phyloP scores from a whole-genome alignment of 2,797 vertebrate species.

The Propithecus perrieri region DNA sequence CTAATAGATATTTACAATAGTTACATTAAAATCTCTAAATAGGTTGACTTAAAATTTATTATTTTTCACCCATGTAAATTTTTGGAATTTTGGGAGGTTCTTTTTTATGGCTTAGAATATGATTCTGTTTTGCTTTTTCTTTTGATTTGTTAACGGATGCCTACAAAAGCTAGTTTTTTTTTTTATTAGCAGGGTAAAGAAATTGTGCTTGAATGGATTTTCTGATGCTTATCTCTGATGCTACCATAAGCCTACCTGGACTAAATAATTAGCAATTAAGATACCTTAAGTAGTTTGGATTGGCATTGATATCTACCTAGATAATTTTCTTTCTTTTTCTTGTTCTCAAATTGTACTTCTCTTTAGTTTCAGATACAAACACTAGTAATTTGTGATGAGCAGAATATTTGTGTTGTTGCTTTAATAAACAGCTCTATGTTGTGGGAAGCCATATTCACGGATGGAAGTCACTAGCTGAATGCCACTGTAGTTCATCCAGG shows the following conservation, averaged over 20 bases:
- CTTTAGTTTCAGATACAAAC: not conserved
- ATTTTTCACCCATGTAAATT: not conserved
- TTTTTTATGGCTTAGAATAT: not conserved
- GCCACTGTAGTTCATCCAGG: not conserved
- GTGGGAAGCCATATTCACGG: not conserved
- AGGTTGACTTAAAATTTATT: not conserved
- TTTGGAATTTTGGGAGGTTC: not conserved
- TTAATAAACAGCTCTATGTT: not conserved
- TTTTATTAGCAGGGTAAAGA: not conserved
- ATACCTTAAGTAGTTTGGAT: too few relatives aligned
- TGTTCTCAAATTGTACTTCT: not conserved
- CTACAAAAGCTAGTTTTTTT: not conserved
- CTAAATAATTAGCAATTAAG: not conserved
- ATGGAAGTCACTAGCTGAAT: not conserved
- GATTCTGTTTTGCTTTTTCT: not conserved
- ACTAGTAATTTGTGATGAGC: not conserved
- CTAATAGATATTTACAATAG: not conserved
- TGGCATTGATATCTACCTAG: not conserved
- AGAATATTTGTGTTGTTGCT: not conserved
- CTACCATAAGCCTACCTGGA: not conserved
- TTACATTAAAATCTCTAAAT: not conserved
- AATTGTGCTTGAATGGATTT: not conserved
- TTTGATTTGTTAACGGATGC: not conserved
- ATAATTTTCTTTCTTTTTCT: not conserved
- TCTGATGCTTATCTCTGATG: not conserved